phyloP scores from a whole-genome alignment of 2,797 vertebrate genomes.

The Muscicapa striata region DNA sequence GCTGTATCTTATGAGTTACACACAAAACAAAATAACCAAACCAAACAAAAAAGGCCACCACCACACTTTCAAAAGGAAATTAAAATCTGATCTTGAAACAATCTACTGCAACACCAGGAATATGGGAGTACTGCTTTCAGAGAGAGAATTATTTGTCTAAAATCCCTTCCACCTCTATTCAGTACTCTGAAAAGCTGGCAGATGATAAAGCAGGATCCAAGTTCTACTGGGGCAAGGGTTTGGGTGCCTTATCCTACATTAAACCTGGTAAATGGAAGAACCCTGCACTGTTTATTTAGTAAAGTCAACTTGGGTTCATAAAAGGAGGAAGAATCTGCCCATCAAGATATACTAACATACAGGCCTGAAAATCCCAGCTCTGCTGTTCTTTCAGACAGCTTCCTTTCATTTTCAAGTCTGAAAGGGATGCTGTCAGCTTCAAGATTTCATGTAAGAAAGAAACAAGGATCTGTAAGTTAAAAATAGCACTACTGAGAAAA shows the following conservation, averaged over 20 bases:
- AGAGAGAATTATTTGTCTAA: neutral
- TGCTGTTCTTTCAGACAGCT: neutral
- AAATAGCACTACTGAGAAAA: conserved; percentile 6
- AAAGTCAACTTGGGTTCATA: neutral
- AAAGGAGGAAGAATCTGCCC: neutral
- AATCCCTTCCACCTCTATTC: neutral
- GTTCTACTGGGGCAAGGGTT: neutral
- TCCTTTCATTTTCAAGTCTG: neutral
- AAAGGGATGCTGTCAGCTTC: conserved; percentile 32
- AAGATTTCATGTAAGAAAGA: conserved; percentile 13
- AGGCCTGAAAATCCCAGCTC: neutral
- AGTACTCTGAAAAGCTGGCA: neutral
- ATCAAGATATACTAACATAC: neutral
- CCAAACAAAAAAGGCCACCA: neutral
- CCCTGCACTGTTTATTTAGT: neutral
- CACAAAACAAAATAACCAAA: neutral
- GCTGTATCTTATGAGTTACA: neutral
- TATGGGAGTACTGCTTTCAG: neutral
- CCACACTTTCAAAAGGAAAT: neutral
- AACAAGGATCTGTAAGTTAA: neutral
- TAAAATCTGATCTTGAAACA: neutral
- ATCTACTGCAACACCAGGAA: neutral
- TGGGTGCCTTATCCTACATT: neutral
- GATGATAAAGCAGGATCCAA: neutral
- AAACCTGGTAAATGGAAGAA: neutral